A percentile compares a stretch with the other conserved stretches of the same genome.
These are phyloP conservation scores for Xiphophorus hellerii DNA, from an alignment of 2,113 vertebrate species.

Conservation along the genomic window DNA sequence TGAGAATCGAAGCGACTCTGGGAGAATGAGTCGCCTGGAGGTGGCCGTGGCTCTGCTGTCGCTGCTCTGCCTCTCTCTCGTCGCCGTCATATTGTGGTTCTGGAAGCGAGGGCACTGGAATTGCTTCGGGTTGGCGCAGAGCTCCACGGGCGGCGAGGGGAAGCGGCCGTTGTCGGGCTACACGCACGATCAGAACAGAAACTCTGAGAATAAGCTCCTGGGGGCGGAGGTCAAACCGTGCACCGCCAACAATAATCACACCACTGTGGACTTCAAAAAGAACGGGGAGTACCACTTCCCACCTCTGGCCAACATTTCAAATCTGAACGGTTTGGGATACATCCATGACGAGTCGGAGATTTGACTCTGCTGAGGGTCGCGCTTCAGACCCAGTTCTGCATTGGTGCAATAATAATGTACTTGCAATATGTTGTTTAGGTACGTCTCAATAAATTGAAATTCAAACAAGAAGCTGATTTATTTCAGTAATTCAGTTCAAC, in stretches of 20 bases:
- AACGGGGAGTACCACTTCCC: conserved; percentile 64
- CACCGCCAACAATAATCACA: conserved; percentile 71
- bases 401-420: conserved; percentile 30
- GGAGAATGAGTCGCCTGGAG: conserved; percentile 51
- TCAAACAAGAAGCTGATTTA: not conserved
- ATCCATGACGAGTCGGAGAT: conserved; percentile 81
- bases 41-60: conserved; percentile 62
- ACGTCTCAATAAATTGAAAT: not conserved
- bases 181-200: conserved; percentile 60
- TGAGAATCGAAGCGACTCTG: conserved; percentile 9
- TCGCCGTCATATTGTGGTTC: conserved; percentile 67
- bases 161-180: conserved; percentile 52
- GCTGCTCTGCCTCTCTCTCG: conserved; percentile 62
- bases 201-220: conserved; percentile 57
- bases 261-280: conserved; percentile 63
- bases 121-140: conserved; percentile 26
- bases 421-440: not conserved
- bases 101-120: conserved; percentile 48
- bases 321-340: conserved; percentile 69
- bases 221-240: conserved; percentile 36
- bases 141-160: conserved; percentile 15
- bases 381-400: conserved; percentile 10
- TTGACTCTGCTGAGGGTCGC: conserved; percentile 53
- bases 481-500: not conserved
- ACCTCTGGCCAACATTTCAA: conserved; percentile 61